Base-by-base conservation (phyloP, 2,797 vertebrate species). In the Falco columbarius region DNA sequence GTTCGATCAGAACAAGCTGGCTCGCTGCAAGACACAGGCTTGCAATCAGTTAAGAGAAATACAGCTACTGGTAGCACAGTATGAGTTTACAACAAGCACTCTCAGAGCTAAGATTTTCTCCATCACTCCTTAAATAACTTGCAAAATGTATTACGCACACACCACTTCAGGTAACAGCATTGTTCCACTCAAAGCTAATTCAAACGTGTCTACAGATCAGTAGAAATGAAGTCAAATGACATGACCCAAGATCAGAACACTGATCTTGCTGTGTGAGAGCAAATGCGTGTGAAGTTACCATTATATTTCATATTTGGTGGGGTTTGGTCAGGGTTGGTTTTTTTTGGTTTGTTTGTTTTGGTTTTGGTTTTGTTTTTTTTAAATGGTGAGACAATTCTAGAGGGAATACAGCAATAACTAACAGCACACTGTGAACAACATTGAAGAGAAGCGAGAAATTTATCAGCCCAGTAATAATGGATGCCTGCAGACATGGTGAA, bases 91-190 rank as follows among this genome's bases (percentile, higher is more conserved):
- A 44, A 0, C 2, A 34, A 67, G 23, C 26, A 59, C 52, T 70
- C n/a, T 49, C n/a, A 74, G 32, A 86, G 36, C 21, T 24, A 36
- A 22, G 29, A 56, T 58, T 73, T 81, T 55, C 23, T 44, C 2
- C 36, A 1, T 2, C n/a, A 61, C 71, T 77, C 72, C 38, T 75
- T 46, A 20, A 66, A 11, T 36, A 68, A 62, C 14, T 38, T 30
- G 14, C 24, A 65, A 22, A 46, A 46, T 1, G 6, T 14, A 30
- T 29, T n/a, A 34, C 7, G 59, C 16, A 27, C 32, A 4, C 0
- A 0, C 7, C 0, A 0, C 38, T 55, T 65, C 27, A 55, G 76
- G 1, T 40, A 11, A 14, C 8, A 10, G 63, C 0, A 1, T 46
- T 24, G 10, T 10, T 59, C n/a, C 40, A 4, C 32, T 71, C 68